Evolutionary conservation across 2,888 invertebrate genomes (phyloP).

Genomic region (Corbicula japonica): DNA sequence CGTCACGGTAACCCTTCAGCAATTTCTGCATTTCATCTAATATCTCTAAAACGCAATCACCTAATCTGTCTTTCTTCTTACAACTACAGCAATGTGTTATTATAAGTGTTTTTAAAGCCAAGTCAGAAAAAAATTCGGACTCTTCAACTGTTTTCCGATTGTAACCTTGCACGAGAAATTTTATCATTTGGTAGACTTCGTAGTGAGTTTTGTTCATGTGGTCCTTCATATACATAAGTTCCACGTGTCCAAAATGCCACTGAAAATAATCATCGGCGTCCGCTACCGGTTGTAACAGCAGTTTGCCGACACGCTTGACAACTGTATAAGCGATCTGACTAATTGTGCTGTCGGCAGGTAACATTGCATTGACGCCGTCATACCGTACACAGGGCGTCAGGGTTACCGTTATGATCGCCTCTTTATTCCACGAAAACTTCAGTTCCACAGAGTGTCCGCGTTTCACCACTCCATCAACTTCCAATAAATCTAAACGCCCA

Average conservation of each 20-base stretch:
- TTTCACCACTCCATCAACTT: slow-evolving; percentile 28
- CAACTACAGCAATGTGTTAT: slow-evolving; percentile 37
- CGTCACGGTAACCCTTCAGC: slow-evolving; percentile 11
- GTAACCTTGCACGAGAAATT: slow-evolving; percentile 50
- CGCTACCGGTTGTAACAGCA: slow-evolving; percentile 32
- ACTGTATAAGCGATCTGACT: slow-evolving; percentile 27
- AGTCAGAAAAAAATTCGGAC: slow-evolving; percentile 44
- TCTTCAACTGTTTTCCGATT: slow-evolving; percentile 27
- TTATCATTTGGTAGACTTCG: slow-evolving; percentile 38
- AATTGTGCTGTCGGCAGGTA: slow-evolving; percentile 6
- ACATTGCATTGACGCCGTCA: slow-evolving; percentile 12
- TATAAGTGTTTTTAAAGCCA: slow-evolving; percentile 41
- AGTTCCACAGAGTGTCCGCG: slow-evolving; percentile 27
- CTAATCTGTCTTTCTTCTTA: slow-evolving; percentile 30
- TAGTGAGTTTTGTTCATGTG: slow-evolving; percentile 28
- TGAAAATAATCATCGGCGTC: slow-evolving; percentile 41
- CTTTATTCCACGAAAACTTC: slow-evolving; percentile 51
- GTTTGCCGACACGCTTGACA: slow-evolving; percentile 14
- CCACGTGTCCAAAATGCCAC: slow-evolving; percentile 44
- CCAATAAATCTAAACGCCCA: slow-evolving; percentile 33
- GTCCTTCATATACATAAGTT: slow-evolving; percentile 32
- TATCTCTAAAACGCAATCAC: slow-evolving; percentile 51
- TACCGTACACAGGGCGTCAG: slow-evolving; percentile 45
- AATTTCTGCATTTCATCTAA: slow-evolving; percentile 48
- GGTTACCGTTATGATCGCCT: slow-evolving; percentile 30